Conservation (phyloP, 2,113 vertebrate genomes). For the Perognathus longimembris region DNA sequence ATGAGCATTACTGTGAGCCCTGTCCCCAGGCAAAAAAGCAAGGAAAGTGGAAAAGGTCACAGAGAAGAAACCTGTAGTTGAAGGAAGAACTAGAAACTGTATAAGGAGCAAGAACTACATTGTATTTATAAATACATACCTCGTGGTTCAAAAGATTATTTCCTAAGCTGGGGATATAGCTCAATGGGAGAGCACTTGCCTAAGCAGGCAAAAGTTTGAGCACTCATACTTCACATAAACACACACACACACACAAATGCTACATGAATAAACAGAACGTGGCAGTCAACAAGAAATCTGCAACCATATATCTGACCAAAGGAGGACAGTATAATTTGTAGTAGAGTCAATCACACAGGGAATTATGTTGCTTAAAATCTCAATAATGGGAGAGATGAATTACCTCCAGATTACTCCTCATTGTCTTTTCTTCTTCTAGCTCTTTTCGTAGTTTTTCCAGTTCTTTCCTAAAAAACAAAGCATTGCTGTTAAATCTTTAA, state of each 20-base stretch:
- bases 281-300: constrained; percentile 15
- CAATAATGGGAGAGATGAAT: constrained; percentile 1
- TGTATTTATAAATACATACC: neutral
- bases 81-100: neutral
- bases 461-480: constrained; percentile 91
- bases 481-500: neutral
- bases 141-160: neutral
- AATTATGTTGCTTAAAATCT: neutral
- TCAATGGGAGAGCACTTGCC: neutral
- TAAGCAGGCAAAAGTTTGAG: neutral
- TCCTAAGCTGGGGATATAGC: neutral
- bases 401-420: constrained; percentile 94
- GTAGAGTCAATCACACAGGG: neutral
- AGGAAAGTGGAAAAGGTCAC: too few species aligned
- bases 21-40: too few species aligned
- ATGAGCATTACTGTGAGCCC: too few species aligned
- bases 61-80: neutral
- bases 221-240: neutral
- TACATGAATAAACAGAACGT: neutral
- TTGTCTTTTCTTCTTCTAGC: constrained; percentile 93
- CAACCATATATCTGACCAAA: neutral
- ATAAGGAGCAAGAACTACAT: neutral
- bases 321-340: neutral
- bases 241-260: too few species aligned
- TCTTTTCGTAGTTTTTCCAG: constrained; percentile 92